Conservation (phyloP, 2,888 invertebrate genomes). For the Acleris emargana region DNA sequence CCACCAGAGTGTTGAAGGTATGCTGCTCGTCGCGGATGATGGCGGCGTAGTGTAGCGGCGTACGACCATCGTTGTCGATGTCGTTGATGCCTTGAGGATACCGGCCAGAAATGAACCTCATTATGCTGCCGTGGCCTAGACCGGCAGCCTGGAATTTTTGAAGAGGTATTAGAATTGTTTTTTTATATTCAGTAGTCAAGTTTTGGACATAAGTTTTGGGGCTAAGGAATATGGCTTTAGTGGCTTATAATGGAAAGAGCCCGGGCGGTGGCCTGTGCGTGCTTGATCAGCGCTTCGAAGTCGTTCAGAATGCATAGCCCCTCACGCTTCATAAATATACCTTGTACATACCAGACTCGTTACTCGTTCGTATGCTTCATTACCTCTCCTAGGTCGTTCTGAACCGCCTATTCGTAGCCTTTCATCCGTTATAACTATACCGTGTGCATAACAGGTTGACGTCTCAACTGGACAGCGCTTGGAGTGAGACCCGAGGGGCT, state of each 20-base stretch:
- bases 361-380: too few species aligned
- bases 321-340: too few species aligned
- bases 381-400: too few species aligned
- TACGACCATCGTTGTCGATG: conserved; percentile 92
- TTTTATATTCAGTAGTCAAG: too few species aligned
- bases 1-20: conserved; percentile 90
- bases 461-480: conserved; percentile 90
- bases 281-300: too few species aligned
- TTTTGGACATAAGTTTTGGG: too few species aligned
- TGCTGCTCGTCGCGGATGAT: conserved; percentile 90
- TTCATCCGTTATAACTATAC: conserved; percentile 59
- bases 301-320: too few species aligned
- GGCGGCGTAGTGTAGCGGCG: conserved; percentile 95
- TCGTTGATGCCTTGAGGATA: conserved; percentile 88
- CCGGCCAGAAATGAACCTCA: conserved; percentile 88
- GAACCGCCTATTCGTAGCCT: too few species aligned
- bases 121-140: conserved; percentile 89
- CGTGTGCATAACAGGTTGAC: conserved; percentile 92
- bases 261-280: too few species aligned
- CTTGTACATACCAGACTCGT: too few species aligned
- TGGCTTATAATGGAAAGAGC: too few species aligned
- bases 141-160: conserved; percentile 88
- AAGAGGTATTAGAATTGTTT: not conserved
- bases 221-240: too few species aligned
- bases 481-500: conserved; percentile 87